These are phyloP conservation scores for Propithecus deckenii DNA, from an alignment of 2,797 vertebrate species.

Conservation along the genomic window DNA sequence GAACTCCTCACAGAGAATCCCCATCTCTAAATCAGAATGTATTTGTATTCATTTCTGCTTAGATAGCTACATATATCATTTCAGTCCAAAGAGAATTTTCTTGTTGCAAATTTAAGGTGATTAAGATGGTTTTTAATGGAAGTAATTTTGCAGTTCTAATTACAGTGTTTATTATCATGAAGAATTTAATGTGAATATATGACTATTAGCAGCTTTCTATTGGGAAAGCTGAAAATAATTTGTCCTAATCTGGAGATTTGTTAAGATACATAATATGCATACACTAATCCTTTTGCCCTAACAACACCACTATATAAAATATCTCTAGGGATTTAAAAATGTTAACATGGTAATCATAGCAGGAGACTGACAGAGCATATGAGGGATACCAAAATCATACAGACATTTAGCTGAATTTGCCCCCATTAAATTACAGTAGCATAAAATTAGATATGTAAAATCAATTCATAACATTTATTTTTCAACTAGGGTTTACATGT, in stretches of 20 bases:
- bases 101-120: slow-evolving; percentile 57
- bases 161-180: slow-evolving; percentile 58
- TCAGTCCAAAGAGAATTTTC: background rate
- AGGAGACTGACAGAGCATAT: background rate
- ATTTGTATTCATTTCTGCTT: background rate
- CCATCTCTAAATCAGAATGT: background rate
- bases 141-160: slow-evolving; percentile 55
- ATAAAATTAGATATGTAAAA: slow-evolving; percentile 17
- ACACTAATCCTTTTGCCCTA: background rate
- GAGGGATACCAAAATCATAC: background rate
- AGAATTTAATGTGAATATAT: slow-evolving; percentile 55
- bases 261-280: slow-evolving; percentile 17
- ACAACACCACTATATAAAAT: background rate
- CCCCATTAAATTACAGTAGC: background rate
- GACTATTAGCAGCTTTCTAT: slow-evolving; percentile 47
- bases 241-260: slow-evolving; percentile 35
- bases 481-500: slow-evolving; percentile 19
- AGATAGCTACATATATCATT: background rate
- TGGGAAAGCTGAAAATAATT: slow-evolving; percentile 49
- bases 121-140: slow-evolving; percentile 37
- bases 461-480: slow-evolving; percentile 35
- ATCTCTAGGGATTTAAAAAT: background rate
- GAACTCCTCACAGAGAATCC: background rate
- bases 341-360: background rate
- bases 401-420: background rate